Percentiles rank a stretch among this genome's conserved stretches.
Conservation (phyloP, 2,797 vertebrate genomes). For the Discoglossus pictus region DNA sequence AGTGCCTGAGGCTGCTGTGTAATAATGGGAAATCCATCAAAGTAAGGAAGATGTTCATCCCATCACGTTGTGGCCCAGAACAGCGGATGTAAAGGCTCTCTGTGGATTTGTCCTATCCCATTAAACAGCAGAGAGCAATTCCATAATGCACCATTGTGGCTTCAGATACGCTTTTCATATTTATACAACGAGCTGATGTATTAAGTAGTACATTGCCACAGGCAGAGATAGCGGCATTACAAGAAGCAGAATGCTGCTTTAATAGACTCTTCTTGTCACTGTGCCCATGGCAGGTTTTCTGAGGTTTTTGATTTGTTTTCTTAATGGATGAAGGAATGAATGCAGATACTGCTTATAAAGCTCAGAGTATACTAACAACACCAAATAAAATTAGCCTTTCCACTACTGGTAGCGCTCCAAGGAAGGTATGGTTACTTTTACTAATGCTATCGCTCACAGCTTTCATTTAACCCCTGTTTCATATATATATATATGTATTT, state of each 20-base stretch:
- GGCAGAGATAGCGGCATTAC: conserved; percentile 29
- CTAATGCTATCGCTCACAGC: no score
- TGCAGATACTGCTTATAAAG: no score
- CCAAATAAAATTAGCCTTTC: no score
- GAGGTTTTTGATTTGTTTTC: conserved; percentile 9
- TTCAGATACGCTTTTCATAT: conserved; percentile 44
- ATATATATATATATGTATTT: no score
- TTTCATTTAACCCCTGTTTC: no score
- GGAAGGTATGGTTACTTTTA: no score
- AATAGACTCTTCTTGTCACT: conserved; percentile 29
- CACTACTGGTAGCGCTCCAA: no score
- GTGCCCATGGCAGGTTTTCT: conserved; percentile 23
- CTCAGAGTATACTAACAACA: no score
- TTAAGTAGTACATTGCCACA: conserved; percentile 42
- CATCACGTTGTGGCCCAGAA: conserved; percentile 28
- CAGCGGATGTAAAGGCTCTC: conserved; percentile 38
- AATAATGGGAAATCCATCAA: conserved; percentile 47
- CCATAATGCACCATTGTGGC: conserved; percentile 45
- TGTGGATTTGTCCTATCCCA: conserved; percentile 47
- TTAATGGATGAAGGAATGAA: conserved; percentile 22
- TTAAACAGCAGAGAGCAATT: conserved; percentile 45
- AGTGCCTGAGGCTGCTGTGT: conserved; percentile 31
- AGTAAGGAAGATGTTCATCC: conserved; percentile 27
- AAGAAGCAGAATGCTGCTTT: conserved; percentile 22
- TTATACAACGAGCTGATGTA: conserved; percentile 42